Evolutionary conservation across 2,113 vertebrate species (phyloP).

Genomic region (Carettochelys insculpta): DNA sequence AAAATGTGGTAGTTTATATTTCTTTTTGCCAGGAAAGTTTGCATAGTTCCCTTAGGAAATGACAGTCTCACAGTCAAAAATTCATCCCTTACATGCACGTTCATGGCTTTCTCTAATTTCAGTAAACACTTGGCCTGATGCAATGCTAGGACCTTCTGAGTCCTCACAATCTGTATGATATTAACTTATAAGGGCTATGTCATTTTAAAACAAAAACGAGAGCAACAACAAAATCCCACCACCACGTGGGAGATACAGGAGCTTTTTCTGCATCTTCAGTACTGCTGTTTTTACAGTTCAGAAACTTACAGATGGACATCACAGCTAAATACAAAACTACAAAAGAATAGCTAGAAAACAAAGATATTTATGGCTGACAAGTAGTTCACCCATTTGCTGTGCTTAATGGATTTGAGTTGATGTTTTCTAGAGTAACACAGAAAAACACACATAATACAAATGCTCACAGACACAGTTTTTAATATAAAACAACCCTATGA

Average conservation of each 20-base stretch:
- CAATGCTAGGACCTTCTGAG: background rate
- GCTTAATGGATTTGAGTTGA: background rate
- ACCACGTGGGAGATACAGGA: background rate
- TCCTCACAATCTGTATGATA: background rate
- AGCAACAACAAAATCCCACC: background rate
- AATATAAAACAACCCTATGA: background rate
- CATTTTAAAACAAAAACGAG: background rate
- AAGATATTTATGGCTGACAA: background rate
- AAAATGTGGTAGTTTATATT: background rate
- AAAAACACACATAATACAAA: background rate
- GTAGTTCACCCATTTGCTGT: background rate
- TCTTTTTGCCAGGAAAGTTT: constrained; percentile 20
- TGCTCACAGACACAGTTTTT: background rate
- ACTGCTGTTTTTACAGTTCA: background rate
- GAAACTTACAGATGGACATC: background rate
- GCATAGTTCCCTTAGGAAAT: background rate
- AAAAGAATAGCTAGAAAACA: background rate
- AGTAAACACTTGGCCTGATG: background rate
- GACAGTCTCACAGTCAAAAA: background rate
- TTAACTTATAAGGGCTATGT: background rate
- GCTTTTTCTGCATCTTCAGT: background rate
- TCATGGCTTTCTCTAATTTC: background rate
- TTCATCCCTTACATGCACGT: background rate
- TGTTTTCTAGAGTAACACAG: background rate
- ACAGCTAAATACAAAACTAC: background rate